Evolutionary conservation across 2,888 invertebrate species (phyloP).

Genomic region (Globia sparganii): DNA sequence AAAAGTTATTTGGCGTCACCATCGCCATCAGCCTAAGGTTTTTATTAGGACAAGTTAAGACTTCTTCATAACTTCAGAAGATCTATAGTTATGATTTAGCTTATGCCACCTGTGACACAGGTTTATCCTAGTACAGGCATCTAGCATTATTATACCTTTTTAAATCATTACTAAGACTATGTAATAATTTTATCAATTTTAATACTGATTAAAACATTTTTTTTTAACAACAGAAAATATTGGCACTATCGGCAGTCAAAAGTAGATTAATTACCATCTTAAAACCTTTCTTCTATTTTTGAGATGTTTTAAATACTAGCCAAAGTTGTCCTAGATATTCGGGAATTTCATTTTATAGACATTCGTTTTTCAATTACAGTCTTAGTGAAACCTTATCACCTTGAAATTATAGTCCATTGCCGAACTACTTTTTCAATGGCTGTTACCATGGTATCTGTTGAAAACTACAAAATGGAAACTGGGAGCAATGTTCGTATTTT

Average conservation of each 20-base stretch:
- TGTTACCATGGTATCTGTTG: conserved; percentile 2
- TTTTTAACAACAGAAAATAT: not conserved
- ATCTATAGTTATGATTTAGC: too few relatives aligned
- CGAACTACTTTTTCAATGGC: conserved; percentile 12
- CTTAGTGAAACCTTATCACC: not conserved
- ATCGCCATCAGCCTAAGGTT: too few relatives aligned
- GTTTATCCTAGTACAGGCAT: too few relatives aligned
- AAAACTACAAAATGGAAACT: conserved; percentile 44
- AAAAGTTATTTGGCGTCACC: too few relatives aligned
- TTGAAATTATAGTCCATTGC: not conserved
- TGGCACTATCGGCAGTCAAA: not conserved
- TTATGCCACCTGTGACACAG: too few relatives aligned
- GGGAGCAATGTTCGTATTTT: conserved; percentile 69
- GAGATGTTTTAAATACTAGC: not conserved
- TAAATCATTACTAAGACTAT: too few relatives aligned
- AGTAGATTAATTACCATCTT: not conserved
- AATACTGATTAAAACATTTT: too few relatives aligned
- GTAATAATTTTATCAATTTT: too few relatives aligned
- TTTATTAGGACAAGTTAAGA: not conserved
- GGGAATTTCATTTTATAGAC: not conserved
- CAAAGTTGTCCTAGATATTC: not conserved
- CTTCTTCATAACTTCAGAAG: not conserved
- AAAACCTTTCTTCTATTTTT: not conserved
- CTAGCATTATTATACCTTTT: too few relatives aligned
- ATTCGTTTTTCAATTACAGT: not conserved